phyloP scores from a whole-genome alignment of 2,797 vertebrate species.

The Heliangelus exortis region DNA sequence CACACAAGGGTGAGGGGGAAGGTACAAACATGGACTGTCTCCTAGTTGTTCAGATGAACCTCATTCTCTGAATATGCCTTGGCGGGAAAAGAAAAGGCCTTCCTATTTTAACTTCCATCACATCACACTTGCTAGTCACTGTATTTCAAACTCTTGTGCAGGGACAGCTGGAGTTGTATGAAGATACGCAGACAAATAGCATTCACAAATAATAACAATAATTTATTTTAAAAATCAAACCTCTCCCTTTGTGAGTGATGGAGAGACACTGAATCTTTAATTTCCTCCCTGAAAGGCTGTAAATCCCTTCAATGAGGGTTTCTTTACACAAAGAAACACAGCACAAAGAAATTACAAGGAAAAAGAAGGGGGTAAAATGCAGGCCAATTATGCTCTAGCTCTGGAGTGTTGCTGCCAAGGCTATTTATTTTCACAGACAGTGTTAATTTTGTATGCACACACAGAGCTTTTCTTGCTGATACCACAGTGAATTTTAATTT shows the following conservation, averaged over 20 bases:
- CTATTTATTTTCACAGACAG: slow-evolving; percentile 64
- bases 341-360: slow-evolving; percentile 62
- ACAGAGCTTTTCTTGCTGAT: slow-evolving; percentile 53
- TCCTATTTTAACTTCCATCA: slow-evolving; percentile 19
- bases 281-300: slow-evolving; percentile 40
- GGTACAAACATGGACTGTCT: slow-evolving; percentile 18
- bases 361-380: slow-evolving; percentile 50
- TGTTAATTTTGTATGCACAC: slow-evolving; percentile 62
- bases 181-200: slow-evolving; percentile 14
- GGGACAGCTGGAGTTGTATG: slow-evolving; percentile 22
- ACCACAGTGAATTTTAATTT: slow-evolving; percentile 62
- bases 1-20: not conserved
- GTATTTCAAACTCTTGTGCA: slow-evolving; percentile 17
- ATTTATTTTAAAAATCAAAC: slow-evolving; percentile 46
- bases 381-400: slow-evolving; percentile 67
- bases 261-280: slow-evolving; percentile 40
- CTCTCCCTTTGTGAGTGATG: not conserved
- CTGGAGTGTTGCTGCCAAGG: slow-evolving; percentile 60
- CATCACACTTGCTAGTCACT: not conserved
- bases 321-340: slow-evolving; percentile 63
- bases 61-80: slow-evolving; percentile 19
- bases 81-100: slow-evolving; percentile 10
- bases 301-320: slow-evolving; percentile 45
- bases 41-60: not conserved
- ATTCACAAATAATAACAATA: slow-evolving; percentile 4